A percentile compares a stretch with the other conserved stretches of the same genome.
Conservation (phyloP, 1,140 invertebrate genomes). For the Lutraria rhynchaena region DNA sequence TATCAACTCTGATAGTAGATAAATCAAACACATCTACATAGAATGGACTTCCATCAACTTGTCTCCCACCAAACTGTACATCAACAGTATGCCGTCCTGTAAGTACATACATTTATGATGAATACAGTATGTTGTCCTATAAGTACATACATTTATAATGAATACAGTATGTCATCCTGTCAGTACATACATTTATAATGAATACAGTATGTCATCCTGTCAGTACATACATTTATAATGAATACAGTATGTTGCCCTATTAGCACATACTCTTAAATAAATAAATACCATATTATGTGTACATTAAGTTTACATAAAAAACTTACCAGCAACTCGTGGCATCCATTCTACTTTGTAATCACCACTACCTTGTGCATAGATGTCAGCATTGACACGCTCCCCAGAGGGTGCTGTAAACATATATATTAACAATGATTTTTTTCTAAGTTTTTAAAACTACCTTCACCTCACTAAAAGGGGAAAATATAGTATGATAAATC, state of each 20-base stretch:
- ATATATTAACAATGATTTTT: too few species aligned
- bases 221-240: too few species aligned
- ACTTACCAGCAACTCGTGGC: constrained; percentile 76
- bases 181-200: too few species aligned
- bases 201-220: constrained; percentile 89
- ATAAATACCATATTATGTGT: too few species aligned
- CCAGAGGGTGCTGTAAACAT: constrained; percentile 88
- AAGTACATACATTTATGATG: too few species aligned
- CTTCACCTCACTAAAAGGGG: too few species aligned
- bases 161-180: constrained; percentile 89
- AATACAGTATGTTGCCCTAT: too few species aligned
- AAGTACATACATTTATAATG: too few species aligned
- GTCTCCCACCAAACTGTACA: constrained; percentile 95
- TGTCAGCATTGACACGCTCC: constrained; percentile 91
- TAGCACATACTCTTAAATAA: too few species aligned
- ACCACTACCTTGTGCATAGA: constrained; percentile 75
- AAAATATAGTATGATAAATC: too few species aligned
- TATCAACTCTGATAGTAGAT: constrained; percentile 86
- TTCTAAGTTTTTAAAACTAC: too few species aligned
- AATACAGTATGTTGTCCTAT: constrained; percentile 89
- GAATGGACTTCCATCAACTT: constrained; percentile 97
- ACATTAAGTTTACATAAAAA: too few species aligned
- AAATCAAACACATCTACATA: constrained; percentile 97
- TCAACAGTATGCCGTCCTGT: constrained; percentile 90
- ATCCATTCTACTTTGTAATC: constrained; percentile 81